Evolutionary conservation across 2,888 invertebrate species (phyloP).

Genomic region (Apodemia mormo): DNA sequence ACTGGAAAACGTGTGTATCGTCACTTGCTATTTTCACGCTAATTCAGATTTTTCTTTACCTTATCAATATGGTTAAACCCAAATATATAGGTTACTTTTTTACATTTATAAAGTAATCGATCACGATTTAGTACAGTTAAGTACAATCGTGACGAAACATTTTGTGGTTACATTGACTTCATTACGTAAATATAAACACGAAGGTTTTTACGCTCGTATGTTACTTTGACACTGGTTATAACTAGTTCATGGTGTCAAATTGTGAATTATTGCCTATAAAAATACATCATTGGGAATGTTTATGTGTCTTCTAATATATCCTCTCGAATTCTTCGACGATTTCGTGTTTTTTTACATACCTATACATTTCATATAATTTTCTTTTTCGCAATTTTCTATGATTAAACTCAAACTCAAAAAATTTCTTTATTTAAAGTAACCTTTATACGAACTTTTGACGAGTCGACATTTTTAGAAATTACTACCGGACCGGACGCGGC

Average conservation of each 20-base stretch:
- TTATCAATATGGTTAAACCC: slow-evolving; percentile 13
- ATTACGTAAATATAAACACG: slow-evolving; percentile 35
- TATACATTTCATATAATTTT: no score
- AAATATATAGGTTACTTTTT: slow-evolving; percentile 23
- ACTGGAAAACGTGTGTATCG: no score
- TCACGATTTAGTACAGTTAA: slow-evolving; percentile 32
- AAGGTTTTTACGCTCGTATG: slow-evolving; percentile 23
- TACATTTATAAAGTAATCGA: slow-evolving; percentile 30
- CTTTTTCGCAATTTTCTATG: no score
- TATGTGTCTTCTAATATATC: not conserved
- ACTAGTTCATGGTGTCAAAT: slow-evolving; percentile 9
- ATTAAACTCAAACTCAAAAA: no score
- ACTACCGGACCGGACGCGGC: no score
- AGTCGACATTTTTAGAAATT: no score
- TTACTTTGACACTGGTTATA: slow-evolving; percentile 7
- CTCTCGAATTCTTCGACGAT: not conserved
- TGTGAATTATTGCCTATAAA: slow-evolving; percentile 5
- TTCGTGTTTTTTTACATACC: not conserved
- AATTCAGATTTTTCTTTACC: no score
- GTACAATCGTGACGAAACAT: slow-evolving; percentile 45
- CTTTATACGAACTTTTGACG: no score
- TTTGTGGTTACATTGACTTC: slow-evolving; percentile 53
- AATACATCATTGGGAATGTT: slow-evolving; percentile 7
- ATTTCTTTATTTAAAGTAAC: no score
- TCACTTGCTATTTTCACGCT: no score